A percentile compares a stretch with the other conserved stretches of the same genome.
phyloP scores from a whole-genome alignment of 2,797 vertebrate species.

The Danio choprae region DNA sequence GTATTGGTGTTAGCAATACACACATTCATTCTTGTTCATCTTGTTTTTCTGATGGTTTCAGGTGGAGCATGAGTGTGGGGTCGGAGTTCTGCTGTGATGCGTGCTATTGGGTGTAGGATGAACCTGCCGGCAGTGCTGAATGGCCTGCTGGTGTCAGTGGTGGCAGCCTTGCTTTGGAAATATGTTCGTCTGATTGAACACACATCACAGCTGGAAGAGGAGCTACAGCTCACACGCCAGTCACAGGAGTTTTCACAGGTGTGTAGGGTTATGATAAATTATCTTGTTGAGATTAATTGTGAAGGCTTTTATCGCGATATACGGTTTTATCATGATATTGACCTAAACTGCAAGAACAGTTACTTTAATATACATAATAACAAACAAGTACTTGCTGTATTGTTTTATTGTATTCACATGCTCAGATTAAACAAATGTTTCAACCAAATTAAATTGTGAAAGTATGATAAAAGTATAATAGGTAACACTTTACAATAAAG shows the following conservation, averaged over 20 bases:
- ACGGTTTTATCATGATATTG: no score
- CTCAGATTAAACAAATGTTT: no score
- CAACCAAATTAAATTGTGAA: no score
- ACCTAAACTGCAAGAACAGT: no score
- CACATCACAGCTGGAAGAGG: constrained; percentile 85
- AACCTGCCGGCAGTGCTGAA: constrained; percentile 91
- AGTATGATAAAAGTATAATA: no score
- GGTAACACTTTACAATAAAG: no score
- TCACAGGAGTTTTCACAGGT: constrained; percentile 85
- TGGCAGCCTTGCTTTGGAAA: constrained; percentile 95
- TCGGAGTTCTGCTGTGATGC: constrained; percentile 70
- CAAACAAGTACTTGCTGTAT: no score
- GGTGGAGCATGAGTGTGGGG: constrained; percentile 68
- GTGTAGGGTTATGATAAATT: constrained; percentile 56
- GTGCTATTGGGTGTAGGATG: constrained; percentile 86
- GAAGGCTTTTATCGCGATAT: no score
- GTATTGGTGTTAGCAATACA: constrained; percentile 1
- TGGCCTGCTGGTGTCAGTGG: constrained; percentile 89
- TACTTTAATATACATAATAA: no score
- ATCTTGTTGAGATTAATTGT: no score
- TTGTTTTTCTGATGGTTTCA: constrained; percentile 55
- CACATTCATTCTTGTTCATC: neutral
- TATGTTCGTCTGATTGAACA: constrained; percentile 89
- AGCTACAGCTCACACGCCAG: constrained; percentile 84
- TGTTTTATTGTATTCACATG: no score